These are phyloP conservation scores for Grantiella picta DNA, from an alignment of 2,113 vertebrate genomes.

Conservation along the genomic window DNA sequence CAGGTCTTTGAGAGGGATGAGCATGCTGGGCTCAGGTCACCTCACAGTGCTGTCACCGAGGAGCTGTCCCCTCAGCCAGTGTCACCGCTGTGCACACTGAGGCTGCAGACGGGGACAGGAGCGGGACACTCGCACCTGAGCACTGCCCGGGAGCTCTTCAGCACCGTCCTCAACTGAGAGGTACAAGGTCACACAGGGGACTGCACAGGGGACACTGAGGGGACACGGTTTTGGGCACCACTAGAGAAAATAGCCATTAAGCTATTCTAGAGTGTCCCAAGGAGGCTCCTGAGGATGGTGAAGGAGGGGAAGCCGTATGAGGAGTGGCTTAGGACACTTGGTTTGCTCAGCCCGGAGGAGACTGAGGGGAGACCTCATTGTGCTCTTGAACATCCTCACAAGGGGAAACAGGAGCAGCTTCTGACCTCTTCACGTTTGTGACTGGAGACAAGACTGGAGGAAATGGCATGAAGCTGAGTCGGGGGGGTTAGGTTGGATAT, in stretches of 20 bases:
- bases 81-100: rapidly evolving
- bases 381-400: too few relatives aligned
- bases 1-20: rapidly evolving
- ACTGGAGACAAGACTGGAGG: background rate
- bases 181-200: rapidly evolving
- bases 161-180: rapidly evolving
- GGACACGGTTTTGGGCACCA: background rate
- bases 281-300: too few relatives aligned
- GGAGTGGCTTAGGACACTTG: background rate
- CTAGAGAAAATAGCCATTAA: background rate
- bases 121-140: rapidly evolving
- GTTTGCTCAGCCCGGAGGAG: background rate
- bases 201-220: rapidly evolving
- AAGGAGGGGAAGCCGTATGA: too few relatives aligned
- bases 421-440: background rate
- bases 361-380: background rate
- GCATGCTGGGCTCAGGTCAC: rapidly evolving
- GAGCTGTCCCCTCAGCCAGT: rapidly evolving
- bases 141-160: background rate
- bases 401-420: too few relatives aligned
- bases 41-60: rapidly evolving
- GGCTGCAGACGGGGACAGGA: rapidly evolving
- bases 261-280: background rate
- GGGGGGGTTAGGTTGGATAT: rapidly evolving
- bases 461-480: rapidly evolving